Conservation (phyloP, 2,797 vertebrate genomes). For the Pyrocephalus nanus region DNA sequence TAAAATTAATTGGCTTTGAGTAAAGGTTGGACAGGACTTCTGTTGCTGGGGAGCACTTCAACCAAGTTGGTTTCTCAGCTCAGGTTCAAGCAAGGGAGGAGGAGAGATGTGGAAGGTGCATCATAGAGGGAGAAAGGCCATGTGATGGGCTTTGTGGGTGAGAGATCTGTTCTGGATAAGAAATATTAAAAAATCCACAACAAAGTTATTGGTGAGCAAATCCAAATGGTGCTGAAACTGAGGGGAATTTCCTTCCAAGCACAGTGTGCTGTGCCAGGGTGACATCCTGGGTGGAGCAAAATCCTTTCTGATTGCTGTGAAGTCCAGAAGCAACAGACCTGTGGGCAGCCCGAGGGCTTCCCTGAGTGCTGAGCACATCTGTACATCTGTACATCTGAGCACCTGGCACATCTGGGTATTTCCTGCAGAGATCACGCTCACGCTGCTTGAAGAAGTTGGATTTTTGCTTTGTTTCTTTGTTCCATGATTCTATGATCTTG, state of each 20-base stretch:
- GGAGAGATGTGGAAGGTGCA: neutral
- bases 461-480: neutral
- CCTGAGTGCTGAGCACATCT: neutral
- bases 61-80: neutral
- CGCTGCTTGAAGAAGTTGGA: neutral
- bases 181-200: neutral
- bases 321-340: neutral
- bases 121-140: neutral
- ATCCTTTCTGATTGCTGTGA: neutral
- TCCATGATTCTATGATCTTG: neutral
- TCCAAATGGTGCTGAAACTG: neutral
- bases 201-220: neutral
- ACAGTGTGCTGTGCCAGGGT: neutral
- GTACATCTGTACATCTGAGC: too few relatives aligned
- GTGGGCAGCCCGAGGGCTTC: neutral
- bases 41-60: neutral
- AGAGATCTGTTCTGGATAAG: neutral
- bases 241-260: neutral
- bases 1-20: neutral
- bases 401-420: neutral
- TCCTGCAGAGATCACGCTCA: fast-evolving
- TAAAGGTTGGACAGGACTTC: neutral
- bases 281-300: neutral
- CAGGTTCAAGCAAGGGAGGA: neutral
- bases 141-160: neutral